Evolutionary conservation across 2,888 invertebrate genomes (phyloP).

Genomic region (Drosophila niveifrons): DNA sequence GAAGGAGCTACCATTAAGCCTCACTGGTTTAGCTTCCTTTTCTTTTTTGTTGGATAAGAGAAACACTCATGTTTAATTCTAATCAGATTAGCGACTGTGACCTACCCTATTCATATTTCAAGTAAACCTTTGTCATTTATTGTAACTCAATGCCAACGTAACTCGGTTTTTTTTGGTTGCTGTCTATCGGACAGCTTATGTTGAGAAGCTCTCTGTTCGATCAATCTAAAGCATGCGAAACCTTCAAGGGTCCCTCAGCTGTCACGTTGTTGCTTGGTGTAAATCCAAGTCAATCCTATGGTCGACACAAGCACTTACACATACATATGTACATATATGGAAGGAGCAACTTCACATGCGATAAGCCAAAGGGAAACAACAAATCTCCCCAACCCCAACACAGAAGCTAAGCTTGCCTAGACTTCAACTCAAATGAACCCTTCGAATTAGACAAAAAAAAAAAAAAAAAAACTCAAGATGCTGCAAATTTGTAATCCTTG

Average conservation of each 20-base stretch:
- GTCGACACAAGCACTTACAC: slow-evolving; percentile 47
- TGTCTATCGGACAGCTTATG: slow-evolving; percentile 52
- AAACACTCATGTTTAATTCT: slow-evolving; percentile 22
- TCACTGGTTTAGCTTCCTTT: background rate
- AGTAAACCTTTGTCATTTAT: slow-evolving; percentile 61
- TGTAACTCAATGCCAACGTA: slow-evolving; percentile 55
- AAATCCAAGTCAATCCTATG: slow-evolving; percentile 76
- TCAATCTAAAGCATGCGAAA: slow-evolving; percentile 68
- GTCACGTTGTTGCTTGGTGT: slow-evolving; percentile 72
- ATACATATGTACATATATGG: background rate
- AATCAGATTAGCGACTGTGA: slow-evolving; percentile 59
- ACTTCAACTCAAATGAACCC: slow-evolving; percentile 31
- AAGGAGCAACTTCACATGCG: slow-evolving; percentile 37
- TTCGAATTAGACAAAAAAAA: slow-evolving; percentile 74
- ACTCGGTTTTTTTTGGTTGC: slow-evolving; percentile 6
- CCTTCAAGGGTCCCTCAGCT: slow-evolving; percentile 71
- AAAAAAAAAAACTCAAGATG: slow-evolving; percentile 77
- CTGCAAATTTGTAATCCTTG: slow-evolving; percentile 81
- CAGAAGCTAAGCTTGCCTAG: background rate
- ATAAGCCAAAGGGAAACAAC: slow-evolving; percentile 52
- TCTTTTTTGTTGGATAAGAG: background rate
- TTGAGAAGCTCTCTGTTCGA: slow-evolving; percentile 72
- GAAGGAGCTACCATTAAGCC: slow-evolving; percentile 7
- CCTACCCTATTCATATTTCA: slow-evolving; percentile 80
- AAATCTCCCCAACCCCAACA: slow-evolving; percentile 29